Evolutionary conservation across 1,140 invertebrate species (phyloP), one percentile per base, ranked within the genome.

Genomic region (Ooceraea biroi): DNA sequence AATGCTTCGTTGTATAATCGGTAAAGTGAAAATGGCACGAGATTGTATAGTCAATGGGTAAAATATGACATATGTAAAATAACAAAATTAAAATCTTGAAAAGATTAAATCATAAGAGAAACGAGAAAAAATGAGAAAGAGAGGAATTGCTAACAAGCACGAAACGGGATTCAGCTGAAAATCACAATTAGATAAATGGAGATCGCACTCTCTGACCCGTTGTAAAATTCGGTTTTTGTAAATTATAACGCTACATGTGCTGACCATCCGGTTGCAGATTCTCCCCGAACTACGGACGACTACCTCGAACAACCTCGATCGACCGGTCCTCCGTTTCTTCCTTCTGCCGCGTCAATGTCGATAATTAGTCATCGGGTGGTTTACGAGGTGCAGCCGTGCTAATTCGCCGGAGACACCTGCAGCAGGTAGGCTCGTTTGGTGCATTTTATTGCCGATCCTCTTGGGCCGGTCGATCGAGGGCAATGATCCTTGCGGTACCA

Each of bases 351-450:
- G 52, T 84, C 87, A 84, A 52, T 80, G 73, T 19, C 84, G 86
- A 76, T 89, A 89, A 89, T 89, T 89, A 89, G 74, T 84, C 84
- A 82, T 76, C 52, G 60, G 36, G 19, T 69, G 55, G 65, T 83
- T 88, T 78, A 88, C 78, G 61, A 89, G 68, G 48, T 52, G 22
- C 68, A 27, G 12, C 27, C 71, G 36, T 36, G 83, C 48, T 85
- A 83, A 87, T 87, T 84, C 55, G 46, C n/a, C 30, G 11, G 27
- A 25, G 85, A 84, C 85, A 86, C 71, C 71, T 86, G 66, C 58
- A 30, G 48, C 48, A 73, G 44, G 22, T 44, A 55, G 52, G 44
- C 46, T 46, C 22, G 58, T 63, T 63, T 11, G 73, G 41, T 5
- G 30, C 44, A 30, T 83, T 74, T 85, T 63, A 68, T 57, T 14